phyloP scores from a whole-genome alignment of 2,888 invertebrate genomes.

The Caenorhabditis becei region DNA sequence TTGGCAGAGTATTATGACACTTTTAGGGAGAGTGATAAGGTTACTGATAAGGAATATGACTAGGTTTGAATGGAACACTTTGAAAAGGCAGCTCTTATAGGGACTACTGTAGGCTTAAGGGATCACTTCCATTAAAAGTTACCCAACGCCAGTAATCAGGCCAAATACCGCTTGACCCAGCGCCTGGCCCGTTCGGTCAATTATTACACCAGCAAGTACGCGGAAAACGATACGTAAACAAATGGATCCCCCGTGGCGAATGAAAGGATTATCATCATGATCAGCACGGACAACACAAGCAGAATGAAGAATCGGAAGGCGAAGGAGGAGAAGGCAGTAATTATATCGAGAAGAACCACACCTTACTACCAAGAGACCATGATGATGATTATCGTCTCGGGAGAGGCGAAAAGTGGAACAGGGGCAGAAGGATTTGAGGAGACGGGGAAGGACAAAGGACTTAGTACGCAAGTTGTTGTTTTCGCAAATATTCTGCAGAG shows the following conservation, averaged over 20 bases:
- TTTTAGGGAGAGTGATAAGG: conserved; percentile 27
- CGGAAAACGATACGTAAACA: conserved; percentile 58
- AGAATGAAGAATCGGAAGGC: neutral
- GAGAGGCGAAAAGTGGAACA: conserved; percentile 28
- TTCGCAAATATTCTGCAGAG: conserved; percentile 16
- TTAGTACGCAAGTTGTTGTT: conserved; percentile 4
- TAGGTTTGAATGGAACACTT: neutral
- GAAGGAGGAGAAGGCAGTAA: conserved; percentile 38
- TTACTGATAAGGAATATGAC: conserved; percentile 17
- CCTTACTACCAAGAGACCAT: conserved; percentile 33
- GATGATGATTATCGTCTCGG: conserved; percentile 40
- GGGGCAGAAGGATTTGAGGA: conserved; percentile 9
- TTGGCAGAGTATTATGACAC: conserved; percentile 38
- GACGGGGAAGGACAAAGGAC: conserved; percentile 2
- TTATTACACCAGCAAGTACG: conserved; percentile 32
- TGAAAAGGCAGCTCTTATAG: conserved; percentile 9
- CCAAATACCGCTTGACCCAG: conserved; percentile 3
- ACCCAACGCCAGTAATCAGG: conserved; percentile 40
- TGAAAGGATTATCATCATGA: conserved; percentile 54
- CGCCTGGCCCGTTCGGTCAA: conserved; percentile 17
- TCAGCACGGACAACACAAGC: conserved; percentile 44
- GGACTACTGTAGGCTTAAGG: conserved; percentile 11
- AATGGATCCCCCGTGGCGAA: conserved; percentile 17
- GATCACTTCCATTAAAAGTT: conserved; percentile 41
- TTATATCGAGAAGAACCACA: conserved; percentile 54